These are phyloP conservation scores for Pyralis farinalis DNA, from an alignment of 2,888 invertebrate species.

Conservation along the genomic window DNA sequence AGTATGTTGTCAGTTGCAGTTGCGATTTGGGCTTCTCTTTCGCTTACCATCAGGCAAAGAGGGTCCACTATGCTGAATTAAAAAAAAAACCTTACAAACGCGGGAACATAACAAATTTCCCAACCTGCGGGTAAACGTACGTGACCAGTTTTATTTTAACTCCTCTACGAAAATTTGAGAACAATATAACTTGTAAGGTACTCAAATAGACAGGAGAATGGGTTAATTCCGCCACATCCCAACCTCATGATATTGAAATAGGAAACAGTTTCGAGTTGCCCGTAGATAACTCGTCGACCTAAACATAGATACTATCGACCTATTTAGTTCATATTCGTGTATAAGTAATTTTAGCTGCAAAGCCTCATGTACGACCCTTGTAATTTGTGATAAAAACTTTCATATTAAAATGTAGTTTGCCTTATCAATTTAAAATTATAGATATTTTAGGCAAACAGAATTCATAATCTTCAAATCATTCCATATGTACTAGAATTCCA, in stretches of 20 bases:
- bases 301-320: conserved; percentile 2
- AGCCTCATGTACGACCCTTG: neutral
- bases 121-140: too few species aligned
- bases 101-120: too few species aligned
- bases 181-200: too few species aligned
- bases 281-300: conserved; percentile 1
- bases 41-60: too few species aligned
- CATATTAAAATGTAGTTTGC: neutral
- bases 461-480: neutral
- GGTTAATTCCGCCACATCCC: neutral
- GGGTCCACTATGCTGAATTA: too few species aligned
- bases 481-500: too few species aligned
- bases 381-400: conserved; percentile 1
- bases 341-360: conserved; percentile 2
- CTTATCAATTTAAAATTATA: neutral
- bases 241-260: neutral
- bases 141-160: too few species aligned
- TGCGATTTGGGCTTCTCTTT: too few species aligned
- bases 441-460: neutral
- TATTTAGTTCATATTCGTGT: conserved; percentile 2
- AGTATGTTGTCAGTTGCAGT: too few species aligned
- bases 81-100: too few species aligned
- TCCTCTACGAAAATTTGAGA: too few species aligned
- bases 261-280: neutral
- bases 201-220: neutral